phyloP scores from a whole-genome alignment of 2,888 invertebrate species.

The Rhingia campestris region DNA sequence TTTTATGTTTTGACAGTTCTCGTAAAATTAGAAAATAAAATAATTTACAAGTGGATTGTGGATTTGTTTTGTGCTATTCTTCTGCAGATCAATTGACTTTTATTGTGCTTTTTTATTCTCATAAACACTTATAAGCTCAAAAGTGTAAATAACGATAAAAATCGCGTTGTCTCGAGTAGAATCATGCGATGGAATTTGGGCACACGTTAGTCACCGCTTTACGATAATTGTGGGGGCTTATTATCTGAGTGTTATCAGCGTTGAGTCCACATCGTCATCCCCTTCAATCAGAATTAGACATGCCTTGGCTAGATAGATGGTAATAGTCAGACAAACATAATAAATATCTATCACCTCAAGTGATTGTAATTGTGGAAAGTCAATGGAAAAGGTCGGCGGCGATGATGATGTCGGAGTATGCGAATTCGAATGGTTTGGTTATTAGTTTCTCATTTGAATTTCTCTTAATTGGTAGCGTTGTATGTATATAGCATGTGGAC shows the following conservation, averaged over 20 bases:
- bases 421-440: not conserved
- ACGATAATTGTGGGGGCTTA: not conserved
- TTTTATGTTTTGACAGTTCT: not conserved
- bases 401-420: not conserved
- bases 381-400: conserved; percentile 43
- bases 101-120: too few species aligned
- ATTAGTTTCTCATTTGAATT: conserved; percentile 36
- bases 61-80: too few species aligned
- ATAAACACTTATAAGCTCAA: too few species aligned
- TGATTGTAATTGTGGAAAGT: conserved; percentile 59
- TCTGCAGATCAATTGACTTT: too few species aligned
- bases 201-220: conserved; percentile 39
- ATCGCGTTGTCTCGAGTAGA: conserved; percentile 12
- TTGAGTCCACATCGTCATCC: not conserved
- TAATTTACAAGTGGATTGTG: too few species aligned
- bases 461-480: conserved; percentile 33
- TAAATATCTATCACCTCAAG: conserved; percentile 13
- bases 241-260: not conserved
- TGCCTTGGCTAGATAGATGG: not conserved
- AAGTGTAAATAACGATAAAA: too few species aligned
- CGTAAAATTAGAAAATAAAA: not conserved
- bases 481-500: not conserved
- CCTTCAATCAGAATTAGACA: not conserved
- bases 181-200: conserved; percentile 30
- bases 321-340: not conserved